Conservation (phyloP, 2,888 invertebrate genomes). For the Eumacrocentrus americanus region DNA sequence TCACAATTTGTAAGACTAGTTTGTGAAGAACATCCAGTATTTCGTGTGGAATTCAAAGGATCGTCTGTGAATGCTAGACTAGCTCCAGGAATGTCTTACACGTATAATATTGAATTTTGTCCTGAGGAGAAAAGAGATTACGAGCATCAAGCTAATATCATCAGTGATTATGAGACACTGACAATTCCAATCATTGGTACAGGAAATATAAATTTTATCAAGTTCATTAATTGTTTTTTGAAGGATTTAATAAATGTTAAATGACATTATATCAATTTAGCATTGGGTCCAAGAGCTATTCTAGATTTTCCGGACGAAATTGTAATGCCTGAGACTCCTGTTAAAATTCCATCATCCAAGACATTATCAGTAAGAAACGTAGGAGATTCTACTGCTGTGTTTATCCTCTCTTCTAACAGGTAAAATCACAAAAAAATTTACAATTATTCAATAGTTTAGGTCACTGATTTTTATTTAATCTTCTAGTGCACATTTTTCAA, state of each 20-base stretch:
- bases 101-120: slow-evolving; percentile 68
- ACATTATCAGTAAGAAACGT: slow-evolving; percentile 66
- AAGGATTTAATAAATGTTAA: neutral
- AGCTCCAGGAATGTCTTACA: slow-evolving; percentile 73
- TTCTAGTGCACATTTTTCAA: slow-evolving; percentile 62
- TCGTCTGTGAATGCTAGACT: slow-evolving; percentile 64
- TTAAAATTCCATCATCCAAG: slow-evolving; percentile 63
- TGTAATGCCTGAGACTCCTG: slow-evolving; percentile 63
- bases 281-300: slow-evolving; percentile 66
- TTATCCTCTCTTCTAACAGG: slow-evolving; percentile 61
- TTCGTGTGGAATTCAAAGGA: slow-evolving; percentile 63
- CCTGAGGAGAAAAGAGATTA: slow-evolving; percentile 68
- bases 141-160: slow-evolving; percentile 64
- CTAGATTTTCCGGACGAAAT: slow-evolving; percentile 69
- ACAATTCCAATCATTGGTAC: slow-evolving; percentile 69
- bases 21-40: slow-evolving; percentile 64
- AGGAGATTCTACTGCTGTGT: slow-evolving; percentile 63
- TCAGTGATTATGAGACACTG: slow-evolving; percentile 65
- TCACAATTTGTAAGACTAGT: slow-evolving; percentile 64
- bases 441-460: neutral
- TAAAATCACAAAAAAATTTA: no score
- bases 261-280: slow-evolving; percentile 50
- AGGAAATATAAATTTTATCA: slow-evolving; percentile 33
- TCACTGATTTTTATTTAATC: neutral
- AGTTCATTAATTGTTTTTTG: neutral